Evolutionary conservation across 2,888 invertebrate genomes (phyloP).

Genomic region (Clistopyga incitator): DNA sequence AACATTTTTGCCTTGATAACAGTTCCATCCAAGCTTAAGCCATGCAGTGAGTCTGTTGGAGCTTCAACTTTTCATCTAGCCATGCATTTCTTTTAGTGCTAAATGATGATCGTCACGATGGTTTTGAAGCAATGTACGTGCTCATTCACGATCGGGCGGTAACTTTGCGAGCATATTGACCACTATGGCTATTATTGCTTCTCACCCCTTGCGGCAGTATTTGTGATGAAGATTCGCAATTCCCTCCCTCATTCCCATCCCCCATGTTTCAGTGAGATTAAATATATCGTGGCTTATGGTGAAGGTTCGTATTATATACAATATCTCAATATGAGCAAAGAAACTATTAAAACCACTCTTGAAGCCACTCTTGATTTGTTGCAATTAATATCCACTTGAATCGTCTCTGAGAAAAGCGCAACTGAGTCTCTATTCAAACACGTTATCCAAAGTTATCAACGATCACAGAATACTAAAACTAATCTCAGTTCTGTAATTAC

Average conservation of each 20-base stretch:
- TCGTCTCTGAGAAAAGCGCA: not conserved
- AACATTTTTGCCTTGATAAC: too few species aligned
- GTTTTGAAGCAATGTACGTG: not conserved
- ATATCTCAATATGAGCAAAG: not conserved
- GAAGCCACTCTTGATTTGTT: not conserved
- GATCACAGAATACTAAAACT: not conserved
- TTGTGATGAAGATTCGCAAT: constrained; percentile 24
- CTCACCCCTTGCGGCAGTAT: constrained; percentile 4
- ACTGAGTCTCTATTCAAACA: not conserved
- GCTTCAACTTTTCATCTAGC: too few species aligned
- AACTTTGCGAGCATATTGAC: constrained; percentile 34
- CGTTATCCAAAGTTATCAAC: not conserved
- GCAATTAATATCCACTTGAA: not conserved
- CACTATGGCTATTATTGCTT: constrained; percentile 26
- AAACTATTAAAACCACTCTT: not conserved
- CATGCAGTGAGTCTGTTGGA: too few species aligned
- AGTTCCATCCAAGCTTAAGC: too few species aligned
- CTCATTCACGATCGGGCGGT: not conserved
- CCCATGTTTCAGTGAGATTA: constrained; percentile 25
- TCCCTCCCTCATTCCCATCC: too few species aligned
- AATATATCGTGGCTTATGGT: constrained; percentile 24
- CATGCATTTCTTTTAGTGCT: too few species aligned
- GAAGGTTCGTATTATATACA: not conserved
- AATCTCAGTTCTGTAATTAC: not conserved
- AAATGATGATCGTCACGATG: not conserved